Evolutionary conservation across 2,113 vertebrate genomes (phyloP).

Genomic region (Pagrus major): DNA sequence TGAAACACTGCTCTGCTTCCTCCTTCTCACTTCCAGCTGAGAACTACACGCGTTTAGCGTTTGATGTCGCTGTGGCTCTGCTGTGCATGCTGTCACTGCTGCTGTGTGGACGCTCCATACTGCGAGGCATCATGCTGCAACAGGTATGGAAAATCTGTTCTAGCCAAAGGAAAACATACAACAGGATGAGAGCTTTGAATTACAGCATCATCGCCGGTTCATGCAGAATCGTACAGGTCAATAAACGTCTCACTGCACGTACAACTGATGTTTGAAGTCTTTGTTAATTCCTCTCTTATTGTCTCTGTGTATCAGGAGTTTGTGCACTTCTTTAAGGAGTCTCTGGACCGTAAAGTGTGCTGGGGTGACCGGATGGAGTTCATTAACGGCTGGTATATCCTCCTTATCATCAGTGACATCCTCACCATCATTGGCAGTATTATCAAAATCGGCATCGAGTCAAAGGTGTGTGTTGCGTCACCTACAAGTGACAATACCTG

Average conservation of each 20-base stretch:
- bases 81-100: constrained; percentile 89
- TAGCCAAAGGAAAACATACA: background rate
- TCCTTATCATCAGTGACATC: constrained; percentile 92
- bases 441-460: constrained; percentile 94
- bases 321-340: constrained; percentile 85
- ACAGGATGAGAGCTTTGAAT: background rate
- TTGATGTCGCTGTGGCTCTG: constrained; percentile 88
- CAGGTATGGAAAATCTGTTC: constrained; percentile 74
- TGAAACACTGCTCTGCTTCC: background rate
- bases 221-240: background rate
- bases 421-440: constrained; percentile 91
- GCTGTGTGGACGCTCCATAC: constrained; percentile 91
- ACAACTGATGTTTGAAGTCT: background rate
- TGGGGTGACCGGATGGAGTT: constrained; percentile 91
- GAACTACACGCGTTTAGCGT: constrained; percentile 87
- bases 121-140: constrained; percentile 90
- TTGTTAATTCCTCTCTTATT: background rate
- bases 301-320: constrained; percentile 86
- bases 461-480: constrained; percentile 84
- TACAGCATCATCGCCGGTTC: background rate
- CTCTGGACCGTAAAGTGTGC: constrained; percentile 79
- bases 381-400: constrained; percentile 95
- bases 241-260: background rate
- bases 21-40: constrained; percentile 75
- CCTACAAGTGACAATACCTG: background rate